phyloP scores from a whole-genome alignment of 2,888 invertebrate genomes.

The Norana najaformis region DNA sequence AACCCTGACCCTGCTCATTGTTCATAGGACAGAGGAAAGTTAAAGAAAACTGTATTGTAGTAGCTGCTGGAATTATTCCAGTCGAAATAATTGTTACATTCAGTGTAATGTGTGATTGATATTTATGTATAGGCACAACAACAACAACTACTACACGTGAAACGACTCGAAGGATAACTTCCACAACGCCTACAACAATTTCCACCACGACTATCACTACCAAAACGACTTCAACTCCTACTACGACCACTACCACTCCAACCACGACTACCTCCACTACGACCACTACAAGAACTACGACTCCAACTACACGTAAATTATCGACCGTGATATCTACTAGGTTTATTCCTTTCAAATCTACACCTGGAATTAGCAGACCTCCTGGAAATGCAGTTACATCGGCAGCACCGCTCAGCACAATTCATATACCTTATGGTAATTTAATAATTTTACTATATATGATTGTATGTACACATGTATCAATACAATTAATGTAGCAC shows the following conservation, averaged over 20 bases:
- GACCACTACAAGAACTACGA: not conserved
- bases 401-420: not conserved
- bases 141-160: slow-evolving; percentile 19
- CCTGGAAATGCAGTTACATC: no score
- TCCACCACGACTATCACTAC: not conserved
- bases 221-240: not conserved
- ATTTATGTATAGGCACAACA: not conserved
- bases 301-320: not conserved
- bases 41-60: no score
- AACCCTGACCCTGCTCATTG: no score
- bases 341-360: not conserved
- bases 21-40: no score
- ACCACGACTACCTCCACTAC: not conserved
- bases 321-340: not conserved
- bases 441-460: not conserved
- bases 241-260: not conserved
- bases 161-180: not conserved
- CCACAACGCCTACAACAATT: not conserved
- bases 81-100: not conserved
- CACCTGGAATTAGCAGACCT: not conserved
- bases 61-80: no score
- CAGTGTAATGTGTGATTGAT: not conserved
- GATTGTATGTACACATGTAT: not conserved
- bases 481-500: no score
- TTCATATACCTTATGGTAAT: not conserved